A percentile compares a stretch with the other conserved stretches of the same genome.
Evolutionary conservation across 2,888 invertebrate genomes (phyloP).

Genomic region (Malacosoma neustria): DNA sequence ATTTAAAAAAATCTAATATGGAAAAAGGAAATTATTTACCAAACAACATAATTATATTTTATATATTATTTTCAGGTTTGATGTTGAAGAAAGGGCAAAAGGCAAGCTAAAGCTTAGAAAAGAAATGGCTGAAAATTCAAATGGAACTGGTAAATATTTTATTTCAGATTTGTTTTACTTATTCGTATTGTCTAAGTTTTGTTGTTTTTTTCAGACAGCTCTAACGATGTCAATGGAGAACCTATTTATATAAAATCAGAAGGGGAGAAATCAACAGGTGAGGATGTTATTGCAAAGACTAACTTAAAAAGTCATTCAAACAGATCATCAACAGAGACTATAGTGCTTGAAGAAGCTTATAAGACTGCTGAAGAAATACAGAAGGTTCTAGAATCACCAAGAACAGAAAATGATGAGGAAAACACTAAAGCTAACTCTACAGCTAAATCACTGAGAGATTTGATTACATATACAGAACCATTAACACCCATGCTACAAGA

Average conservation of each 20-base stretch:
- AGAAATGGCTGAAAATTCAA: slow-evolving; percentile 23
- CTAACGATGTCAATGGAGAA: slow-evolving; percentile 21
- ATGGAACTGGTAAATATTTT: slow-evolving; percentile 28
- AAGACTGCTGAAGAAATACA: slow-evolving; percentile 42
- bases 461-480: slow-evolving; percentile 46
- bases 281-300: slow-evolving; percentile 27
- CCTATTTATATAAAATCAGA: slow-evolving; percentile 28
- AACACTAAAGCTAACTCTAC: slow-evolving; percentile 9
- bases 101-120: slow-evolving; percentile 37
- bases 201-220: slow-evolving; percentile 25
- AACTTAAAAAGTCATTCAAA: slow-evolving; percentile 34
- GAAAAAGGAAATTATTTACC: no score
- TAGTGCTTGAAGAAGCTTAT: slow-evolving; percentile 43
- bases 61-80: slow-evolving; percentile 34
- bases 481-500: slow-evolving; percentile 44
- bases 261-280: slow-evolving; percentile 42
- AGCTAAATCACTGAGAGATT: slow-evolving; percentile 38
- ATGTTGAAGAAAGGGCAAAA: slow-evolving; percentile 34
- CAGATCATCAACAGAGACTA: slow-evolving; percentile 56
- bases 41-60: no score
- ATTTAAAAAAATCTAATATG: no score
- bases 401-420: slow-evolving; percentile 6
- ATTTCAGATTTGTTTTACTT: neutral
- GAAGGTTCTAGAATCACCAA: slow-evolving; percentile 31
- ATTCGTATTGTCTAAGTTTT: no score